phyloP scores from a whole-genome alignment of 2,797 vertebrate species.

The Dendrocincla fuliginosa region DNA sequence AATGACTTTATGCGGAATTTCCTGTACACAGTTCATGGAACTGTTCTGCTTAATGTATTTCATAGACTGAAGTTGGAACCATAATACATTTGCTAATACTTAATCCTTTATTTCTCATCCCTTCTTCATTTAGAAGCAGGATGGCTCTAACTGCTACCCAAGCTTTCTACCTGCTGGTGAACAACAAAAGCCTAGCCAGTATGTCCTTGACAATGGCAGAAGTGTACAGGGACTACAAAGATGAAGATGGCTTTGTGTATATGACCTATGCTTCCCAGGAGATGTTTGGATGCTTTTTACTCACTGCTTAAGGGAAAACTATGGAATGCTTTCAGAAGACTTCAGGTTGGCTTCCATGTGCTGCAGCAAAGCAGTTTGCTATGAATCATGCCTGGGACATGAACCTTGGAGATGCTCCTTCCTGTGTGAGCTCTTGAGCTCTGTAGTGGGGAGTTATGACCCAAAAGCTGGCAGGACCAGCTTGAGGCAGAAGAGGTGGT shows the following conservation, averaged over 20 bases:
- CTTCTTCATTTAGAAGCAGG: slow-evolving; percentile 78
- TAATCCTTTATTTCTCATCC: background rate
- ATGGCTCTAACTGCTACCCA: slow-evolving; percentile 87
- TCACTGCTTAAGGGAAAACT: background rate
- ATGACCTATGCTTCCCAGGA: slow-evolving; percentile 94
- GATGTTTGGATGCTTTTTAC: slow-evolving; percentile 82
- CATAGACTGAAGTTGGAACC: background rate
- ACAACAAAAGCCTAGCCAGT: slow-evolving; percentile 82
- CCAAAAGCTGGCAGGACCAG: slow-evolving; percentile 62
- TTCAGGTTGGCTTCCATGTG: background rate
- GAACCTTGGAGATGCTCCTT: slow-evolving; percentile 33
- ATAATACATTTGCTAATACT: background rate
- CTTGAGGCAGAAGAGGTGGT: slow-evolving; percentile 16
- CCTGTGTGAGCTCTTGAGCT: slow-evolving; percentile 3
- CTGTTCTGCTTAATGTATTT: background rate
- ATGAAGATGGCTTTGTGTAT: slow-evolving; percentile 92
- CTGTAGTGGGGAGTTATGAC: slow-evolving; percentile 21
- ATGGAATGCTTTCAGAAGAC: background rate
- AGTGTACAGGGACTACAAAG: slow-evolving; percentile 88
- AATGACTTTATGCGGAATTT: background rate
- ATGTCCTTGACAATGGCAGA: slow-evolving; percentile 90
- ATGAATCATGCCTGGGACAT: background rate
- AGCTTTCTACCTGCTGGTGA: slow-evolving; percentile 84
- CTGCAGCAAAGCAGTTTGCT: background rate
- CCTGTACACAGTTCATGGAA: background rate